Conservation (phyloP, 92 coral and sea anemone species). For the Siderastrea radians region DNA sequence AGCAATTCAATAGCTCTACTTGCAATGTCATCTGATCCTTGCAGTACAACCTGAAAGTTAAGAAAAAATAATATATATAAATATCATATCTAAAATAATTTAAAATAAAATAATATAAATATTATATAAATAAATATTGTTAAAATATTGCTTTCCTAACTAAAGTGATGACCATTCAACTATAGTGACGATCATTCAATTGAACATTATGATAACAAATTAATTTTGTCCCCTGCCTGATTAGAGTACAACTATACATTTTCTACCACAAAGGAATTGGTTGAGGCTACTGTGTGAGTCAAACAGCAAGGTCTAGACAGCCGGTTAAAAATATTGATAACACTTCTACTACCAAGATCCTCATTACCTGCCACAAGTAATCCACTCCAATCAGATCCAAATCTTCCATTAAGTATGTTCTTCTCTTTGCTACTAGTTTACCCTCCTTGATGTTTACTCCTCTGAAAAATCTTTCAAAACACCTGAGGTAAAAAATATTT, state of each 20-base stretch:
- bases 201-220: too few relatives aligned
- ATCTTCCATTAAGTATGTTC: constrained; percentile 95
- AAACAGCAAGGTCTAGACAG: too few relatives aligned
- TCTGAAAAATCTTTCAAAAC: constrained; percentile 98
- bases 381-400: constrained; percentile 95
- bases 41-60: constrained; percentile 83
- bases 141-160: too few relatives aligned
- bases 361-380: constrained; percentile 97
- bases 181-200: too few relatives aligned
- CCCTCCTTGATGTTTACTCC: constrained; percentile 97
- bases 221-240: too few relatives aligned
- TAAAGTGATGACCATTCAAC: too few relatives aligned
- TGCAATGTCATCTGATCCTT: constrained; percentile 91
- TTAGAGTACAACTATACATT: too few relatives aligned
- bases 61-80: not conserved
- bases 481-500: constrained; percentile 48
- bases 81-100: too few relatives aligned
- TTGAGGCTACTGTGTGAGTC: too few relatives aligned
- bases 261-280: too few relatives aligned
- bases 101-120: too few relatives aligned
- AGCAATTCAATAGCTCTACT: constrained; percentile 93
- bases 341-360: not conserved
- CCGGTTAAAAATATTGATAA: not conserved
- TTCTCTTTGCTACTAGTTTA: constrained; percentile 90
- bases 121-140: too few relatives aligned